Conservation (phyloP, 2,113 vertebrate species). For the Balaenoptera acutorostrata region DNA sequence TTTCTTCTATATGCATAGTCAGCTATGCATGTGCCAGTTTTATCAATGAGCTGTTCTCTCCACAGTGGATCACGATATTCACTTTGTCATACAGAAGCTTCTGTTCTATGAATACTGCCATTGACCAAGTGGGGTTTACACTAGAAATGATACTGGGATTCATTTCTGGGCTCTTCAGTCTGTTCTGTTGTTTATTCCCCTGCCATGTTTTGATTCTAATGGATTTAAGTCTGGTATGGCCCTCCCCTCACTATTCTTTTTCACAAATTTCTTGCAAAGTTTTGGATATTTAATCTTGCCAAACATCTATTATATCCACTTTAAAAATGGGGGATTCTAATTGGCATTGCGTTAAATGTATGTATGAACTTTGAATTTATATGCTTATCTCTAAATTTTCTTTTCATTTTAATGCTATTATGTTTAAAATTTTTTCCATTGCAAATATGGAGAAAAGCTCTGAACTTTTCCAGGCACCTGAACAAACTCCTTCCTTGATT, state of each 20-base stretch:
- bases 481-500: background rate
- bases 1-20: background rate
- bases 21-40: background rate
- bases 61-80: background rate
- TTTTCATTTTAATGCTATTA: background rate
- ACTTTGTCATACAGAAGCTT: background rate
- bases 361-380: background rate
- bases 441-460: background rate
- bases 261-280: background rate
- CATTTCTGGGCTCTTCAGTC: background rate
- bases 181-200: background rate
- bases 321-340: background rate
- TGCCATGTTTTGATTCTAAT: background rate
- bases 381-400: background rate
- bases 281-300: background rate
- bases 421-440: background rate
- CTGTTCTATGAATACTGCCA: background rate
- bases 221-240: background rate
- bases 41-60: background rate
- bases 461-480: background rate
- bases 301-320: background rate
- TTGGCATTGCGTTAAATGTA: background rate
- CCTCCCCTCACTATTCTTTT: background rate
- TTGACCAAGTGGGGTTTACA: background rate
- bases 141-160: background rate